Evolutionary conservation across 2,113 vertebrate species (phyloP), one percentile per base, ranked within the genome.

Genomic region (Laticauda laticaudata): DNA sequence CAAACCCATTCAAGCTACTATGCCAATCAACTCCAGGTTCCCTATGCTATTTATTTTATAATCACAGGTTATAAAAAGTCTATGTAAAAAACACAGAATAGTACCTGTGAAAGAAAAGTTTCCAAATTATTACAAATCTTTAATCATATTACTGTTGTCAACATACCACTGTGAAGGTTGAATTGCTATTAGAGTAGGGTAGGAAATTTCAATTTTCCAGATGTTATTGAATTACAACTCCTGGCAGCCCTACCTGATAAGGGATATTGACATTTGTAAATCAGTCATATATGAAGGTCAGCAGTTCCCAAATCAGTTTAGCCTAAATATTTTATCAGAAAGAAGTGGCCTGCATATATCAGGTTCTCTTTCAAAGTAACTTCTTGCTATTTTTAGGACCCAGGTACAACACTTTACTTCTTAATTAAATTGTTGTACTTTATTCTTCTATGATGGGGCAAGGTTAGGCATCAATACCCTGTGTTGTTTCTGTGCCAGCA

Each of bases 1-100:
- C 43, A 92, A 0, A 2, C 92, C 92, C 34, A 75, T 56, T 93
- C 95, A 94, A 94, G 91, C 93, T 92, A 91, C 87, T 94, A 94
- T 95, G 34, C 61, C 29, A 69, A 56, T 64, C 55, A 39, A 48
- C 59, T 55, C 24, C 88, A 18, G 23, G 20, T 39, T 6, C 26
- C 9, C 48, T 88, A 69, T 88, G 48, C 39, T n/a, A 89, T 89
- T 87, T 92, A 53, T 64, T 92, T 81, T 56, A 34, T 92, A n/a
- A 87, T 56, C 34, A 87, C 20, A 54, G 5, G 53, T 75, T 89
- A n/a, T 89, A 54, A 89, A 92, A 91, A 86, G 29, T 56, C 18
- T 75, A 39, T 75, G 21, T 55, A 81, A n/a, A 92, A 7, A 88
- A 55, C 34, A 12, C 7, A 92, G 23, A 81, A 39, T 18, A 55